Percentiles rank a stretch among this genome's conserved stretches.
Evolutionary conservation across 2,888 invertebrate genomes (phyloP).

Genomic region (Bibio marci): DNA sequence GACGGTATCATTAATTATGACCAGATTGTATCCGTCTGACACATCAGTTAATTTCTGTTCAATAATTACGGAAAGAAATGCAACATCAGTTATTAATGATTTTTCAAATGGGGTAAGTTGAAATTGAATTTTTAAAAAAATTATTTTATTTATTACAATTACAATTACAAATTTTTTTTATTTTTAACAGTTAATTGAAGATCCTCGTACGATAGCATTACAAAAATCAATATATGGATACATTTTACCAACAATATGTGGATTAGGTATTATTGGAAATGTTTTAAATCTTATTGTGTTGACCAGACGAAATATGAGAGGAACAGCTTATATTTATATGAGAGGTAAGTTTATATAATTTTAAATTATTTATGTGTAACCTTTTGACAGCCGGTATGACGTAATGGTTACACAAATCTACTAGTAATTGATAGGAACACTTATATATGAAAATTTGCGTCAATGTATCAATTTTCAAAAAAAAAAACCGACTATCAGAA

Average conservation of each 20-base stretch:
- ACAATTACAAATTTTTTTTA: neutral
- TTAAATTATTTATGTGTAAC: too few relatives aligned
- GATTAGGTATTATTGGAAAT: conserved; percentile 59
- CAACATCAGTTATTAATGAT: conserved; percentile 16
- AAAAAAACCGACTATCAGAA: too few relatives aligned
- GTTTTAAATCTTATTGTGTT: conserved; percentile 61
- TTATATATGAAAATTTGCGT: too few relatives aligned
- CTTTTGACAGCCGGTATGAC: too few relatives aligned
- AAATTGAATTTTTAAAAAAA: neutral
- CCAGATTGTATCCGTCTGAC: conserved; percentile 25
- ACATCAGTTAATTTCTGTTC: conserved; percentile 27
- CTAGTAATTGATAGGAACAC: too few relatives aligned
- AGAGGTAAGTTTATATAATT: conserved; percentile 35
- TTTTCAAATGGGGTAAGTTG: neutral
- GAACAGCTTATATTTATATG: conserved; percentile 67
- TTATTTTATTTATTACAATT: too few relatives aligned
- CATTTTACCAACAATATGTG: conserved; percentile 49
- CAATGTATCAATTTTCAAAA: too few relatives aligned
- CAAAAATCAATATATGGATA: conserved; percentile 46
- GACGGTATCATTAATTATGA: conserved; percentile 17
- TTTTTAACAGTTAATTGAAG: conserved; percentile 24
- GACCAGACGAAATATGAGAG: conserved; percentile 58
- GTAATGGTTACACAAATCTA: too few relatives aligned
- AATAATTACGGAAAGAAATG: conserved; percentile 24
- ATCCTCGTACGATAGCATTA: conserved; percentile 39